Evolutionary conservation across 2,113 vertebrate species (phyloP).

Genomic region (Lasiurus borealis): DNA sequence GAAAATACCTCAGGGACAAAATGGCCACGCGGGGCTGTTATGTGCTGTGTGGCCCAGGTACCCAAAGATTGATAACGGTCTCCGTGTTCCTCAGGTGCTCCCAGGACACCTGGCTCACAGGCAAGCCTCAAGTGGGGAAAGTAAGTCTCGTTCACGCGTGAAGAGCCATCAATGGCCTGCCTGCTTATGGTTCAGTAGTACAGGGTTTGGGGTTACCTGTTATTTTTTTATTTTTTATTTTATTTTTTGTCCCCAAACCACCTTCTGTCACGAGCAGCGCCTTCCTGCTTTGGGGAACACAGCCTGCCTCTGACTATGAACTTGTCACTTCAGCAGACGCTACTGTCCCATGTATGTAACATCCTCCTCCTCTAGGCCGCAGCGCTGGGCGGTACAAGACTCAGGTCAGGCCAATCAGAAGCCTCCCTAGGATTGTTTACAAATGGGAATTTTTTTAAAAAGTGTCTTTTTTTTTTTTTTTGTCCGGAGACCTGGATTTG

Average conservation of each 20-base stretch:
- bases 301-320: background rate
- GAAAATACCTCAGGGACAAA: background rate
- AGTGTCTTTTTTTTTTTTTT: background rate
- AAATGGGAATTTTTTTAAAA: background rate
- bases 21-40: background rate
- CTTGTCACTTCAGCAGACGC: background rate
- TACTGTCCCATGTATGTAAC: background rate
- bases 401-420: background rate
- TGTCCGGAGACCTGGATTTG: too few relatives aligned
- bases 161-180: background rate
- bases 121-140: too few relatives aligned
- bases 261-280: background rate
- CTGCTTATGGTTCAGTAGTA: background rate
- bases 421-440: background rate
- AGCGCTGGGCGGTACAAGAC: background rate
- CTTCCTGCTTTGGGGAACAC: background rate
- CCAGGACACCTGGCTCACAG: background rate
- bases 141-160: fast-evolving
- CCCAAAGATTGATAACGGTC: background rate
- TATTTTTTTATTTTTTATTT: background rate
- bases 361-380: background rate
- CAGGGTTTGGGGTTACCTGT: background rate
- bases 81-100: background rate
- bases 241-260: background rate
- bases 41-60: background rate